Conservation (phyloP, 2,797 vertebrate species). For the Tapirus indicus region DNA sequence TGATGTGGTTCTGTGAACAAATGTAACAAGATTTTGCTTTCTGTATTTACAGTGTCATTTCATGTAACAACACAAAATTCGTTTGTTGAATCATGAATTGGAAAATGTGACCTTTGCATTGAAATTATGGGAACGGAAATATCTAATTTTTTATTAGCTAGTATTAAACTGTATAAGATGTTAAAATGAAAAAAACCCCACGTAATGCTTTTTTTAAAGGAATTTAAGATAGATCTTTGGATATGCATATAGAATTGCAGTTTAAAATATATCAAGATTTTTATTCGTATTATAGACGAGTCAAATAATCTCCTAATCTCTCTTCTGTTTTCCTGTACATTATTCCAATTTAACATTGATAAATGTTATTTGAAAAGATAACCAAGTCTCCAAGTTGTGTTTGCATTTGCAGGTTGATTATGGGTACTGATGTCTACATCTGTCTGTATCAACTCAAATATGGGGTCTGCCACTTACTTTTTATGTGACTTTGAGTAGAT, state of each 20-base stretch:
- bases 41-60: constrained; percentile 43
- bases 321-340: not conserved
- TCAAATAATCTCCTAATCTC: not conserved
- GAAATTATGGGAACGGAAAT: not conserved
- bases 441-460: not conserved
- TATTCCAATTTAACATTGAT: not conserved
- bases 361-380: constrained; percentile 24
- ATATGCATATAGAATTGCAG: not conserved
- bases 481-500: not conserved
- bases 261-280: constrained; percentile 2
- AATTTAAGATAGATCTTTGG: not conserved
- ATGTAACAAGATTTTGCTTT: constrained; percentile 14
- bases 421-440: not conserved
- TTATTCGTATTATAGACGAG: not conserved
- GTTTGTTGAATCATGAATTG: not conserved
- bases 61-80: not conserved
- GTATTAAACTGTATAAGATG: not conserved
- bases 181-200: not conserved
- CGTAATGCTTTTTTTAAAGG: not conserved
- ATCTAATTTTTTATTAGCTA: constrained; percentile 8
- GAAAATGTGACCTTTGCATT: not conserved
- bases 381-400: not conserved
- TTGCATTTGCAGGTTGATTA: not conserved
- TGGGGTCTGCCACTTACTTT: not conserved
- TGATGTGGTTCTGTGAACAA: not conserved